Conservation (phyloP, 2,888 invertebrate genomes). For the Hemistola chrysoprasaria region DNA sequence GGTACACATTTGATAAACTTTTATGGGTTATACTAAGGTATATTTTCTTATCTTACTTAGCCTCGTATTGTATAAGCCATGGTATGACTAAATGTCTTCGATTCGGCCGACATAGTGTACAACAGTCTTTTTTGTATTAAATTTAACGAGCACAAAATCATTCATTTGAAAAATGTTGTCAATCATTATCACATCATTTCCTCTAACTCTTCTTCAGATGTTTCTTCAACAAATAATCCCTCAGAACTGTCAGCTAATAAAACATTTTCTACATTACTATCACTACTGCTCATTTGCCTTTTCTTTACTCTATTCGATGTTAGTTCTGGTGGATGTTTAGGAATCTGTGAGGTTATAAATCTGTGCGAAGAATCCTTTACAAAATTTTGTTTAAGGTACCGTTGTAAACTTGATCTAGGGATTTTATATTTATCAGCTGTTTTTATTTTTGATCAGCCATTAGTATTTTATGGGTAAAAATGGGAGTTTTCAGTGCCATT, state of each 20-base stretch:
- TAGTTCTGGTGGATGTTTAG: slow-evolving; percentile 7
- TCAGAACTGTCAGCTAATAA: slow-evolving; percentile 27
- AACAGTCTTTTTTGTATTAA: slow-evolving; percentile 25
- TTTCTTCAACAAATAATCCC: slow-evolving; percentile 20
- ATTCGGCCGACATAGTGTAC: slow-evolving; percentile 29
- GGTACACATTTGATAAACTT: slow-evolving; percentile 22
- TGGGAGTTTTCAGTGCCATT: too few species aligned
- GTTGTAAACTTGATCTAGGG: slow-evolving; percentile 20
- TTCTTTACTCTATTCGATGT: slow-evolving; percentile 10
- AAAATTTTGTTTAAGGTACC: slow-evolving; percentile 17
- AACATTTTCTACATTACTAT: slow-evolving; percentile 9
- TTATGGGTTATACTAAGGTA: slow-evolving; percentile 22
- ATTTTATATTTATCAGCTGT: slow-evolving; percentile 23
- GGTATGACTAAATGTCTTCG: slow-evolving; percentile 21
- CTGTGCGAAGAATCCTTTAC: slow-evolving; percentile 3
- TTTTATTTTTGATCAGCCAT: slow-evolving; percentile 24
- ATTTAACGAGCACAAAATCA: slow-evolving; percentile 25
- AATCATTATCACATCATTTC: slow-evolving; percentile 24
- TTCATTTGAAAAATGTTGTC: slow-evolving; percentile 24
- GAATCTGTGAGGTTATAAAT: slow-evolving; percentile 8
- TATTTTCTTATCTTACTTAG: slow-evolving; percentile 28
- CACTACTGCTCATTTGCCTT: slow-evolving; percentile 14
- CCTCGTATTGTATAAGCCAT: slow-evolving; percentile 31
- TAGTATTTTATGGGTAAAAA: too few species aligned
- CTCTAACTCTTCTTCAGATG: slow-evolving; percentile 21